Evolutionary conservation across 2,113 vertebrate genomes (phyloP).

Genomic region (Stigmatopora nigra): DNA sequence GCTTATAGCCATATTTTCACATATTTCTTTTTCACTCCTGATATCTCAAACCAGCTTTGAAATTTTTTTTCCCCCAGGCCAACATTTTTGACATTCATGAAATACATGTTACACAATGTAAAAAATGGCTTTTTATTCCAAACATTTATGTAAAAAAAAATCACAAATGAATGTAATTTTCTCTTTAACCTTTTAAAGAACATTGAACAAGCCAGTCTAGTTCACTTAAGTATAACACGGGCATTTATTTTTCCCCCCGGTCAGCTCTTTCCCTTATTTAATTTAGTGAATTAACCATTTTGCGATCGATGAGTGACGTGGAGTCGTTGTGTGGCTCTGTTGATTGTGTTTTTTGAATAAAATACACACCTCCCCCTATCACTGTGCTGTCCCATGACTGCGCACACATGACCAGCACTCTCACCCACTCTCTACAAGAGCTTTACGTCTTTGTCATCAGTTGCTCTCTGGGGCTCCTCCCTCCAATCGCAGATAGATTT

Average conservation of each 20-base stretch:
- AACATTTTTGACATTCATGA: too few species aligned
- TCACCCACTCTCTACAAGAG: constrained; percentile 20
- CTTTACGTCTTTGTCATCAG: constrained; percentile 23
- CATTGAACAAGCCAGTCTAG: neutral
- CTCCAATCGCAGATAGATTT: neutral
- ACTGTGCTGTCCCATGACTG: constrained; percentile 68
- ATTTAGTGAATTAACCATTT: constrained; percentile 21
- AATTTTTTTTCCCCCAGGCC: too few species aligned
- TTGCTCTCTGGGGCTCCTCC: constrained; percentile 8
- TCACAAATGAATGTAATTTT: neutral
- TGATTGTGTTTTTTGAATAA: constrained; percentile 13
- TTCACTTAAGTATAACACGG: neutral
- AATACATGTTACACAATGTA: too few species aligned
- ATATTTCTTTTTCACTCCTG: too few species aligned
- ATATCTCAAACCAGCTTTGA: too few species aligned
- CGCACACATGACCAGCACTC: constrained; percentile 67
- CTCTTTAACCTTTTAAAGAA: neutral
- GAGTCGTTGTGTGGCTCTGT: constrained; percentile 18
- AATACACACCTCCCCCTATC: constrained; percentile 26
- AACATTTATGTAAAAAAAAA: too few species aligned
- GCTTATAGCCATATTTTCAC: too few species aligned
- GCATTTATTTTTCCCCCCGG: neutral
- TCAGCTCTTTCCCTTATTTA: constrained; percentile 44
- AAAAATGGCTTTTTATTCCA: too few species aligned
- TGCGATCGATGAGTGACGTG: constrained; percentile 6